Evolutionary conservation across 2,888 invertebrate species (phyloP).

Genomic region (Eucriotettix oculatus): DNA sequence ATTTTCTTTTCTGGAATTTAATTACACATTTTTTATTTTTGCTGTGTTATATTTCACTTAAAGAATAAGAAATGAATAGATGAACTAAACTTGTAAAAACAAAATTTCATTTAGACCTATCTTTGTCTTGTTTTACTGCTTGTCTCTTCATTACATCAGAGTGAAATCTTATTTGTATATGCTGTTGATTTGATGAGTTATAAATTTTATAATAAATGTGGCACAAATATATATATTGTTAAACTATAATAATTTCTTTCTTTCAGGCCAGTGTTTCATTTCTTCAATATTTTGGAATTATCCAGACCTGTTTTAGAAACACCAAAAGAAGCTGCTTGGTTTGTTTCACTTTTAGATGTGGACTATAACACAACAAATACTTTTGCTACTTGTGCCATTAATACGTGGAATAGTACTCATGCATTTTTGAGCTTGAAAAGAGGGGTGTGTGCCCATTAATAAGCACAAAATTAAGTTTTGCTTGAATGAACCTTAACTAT

Average conservation of each 20-base stretch:
- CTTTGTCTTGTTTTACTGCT: no score
- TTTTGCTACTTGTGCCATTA: not conserved
- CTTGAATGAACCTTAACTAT: not conserved
- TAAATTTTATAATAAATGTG: no score
- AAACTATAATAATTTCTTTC: not conserved
- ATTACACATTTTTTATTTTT: no score
- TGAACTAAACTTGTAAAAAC: no score
- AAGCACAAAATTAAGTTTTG: not conserved
- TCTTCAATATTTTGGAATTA: not conserved
- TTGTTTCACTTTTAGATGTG: not conserved
- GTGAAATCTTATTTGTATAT: no score
- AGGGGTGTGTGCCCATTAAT: not conserved
- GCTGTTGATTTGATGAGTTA: no score
- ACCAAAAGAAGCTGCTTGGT: not conserved
- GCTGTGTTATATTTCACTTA: no score
- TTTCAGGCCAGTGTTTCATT: not conserved
- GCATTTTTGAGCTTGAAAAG: not conserved
- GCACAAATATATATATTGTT: no score
- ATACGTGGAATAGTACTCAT: not conserved
- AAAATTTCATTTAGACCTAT: no score
- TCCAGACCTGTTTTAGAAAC: not conserved
- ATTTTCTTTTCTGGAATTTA: no score
- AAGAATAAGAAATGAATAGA: no score
- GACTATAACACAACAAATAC: not conserved
- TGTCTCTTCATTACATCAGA: no score